Percentiles rank a stretch among this genome's conserved stretches.
These are phyloP conservation scores for Lates calcarifer DNA, from an alignment of 2,113 vertebrate genomes.

Conservation along the genomic window DNA sequence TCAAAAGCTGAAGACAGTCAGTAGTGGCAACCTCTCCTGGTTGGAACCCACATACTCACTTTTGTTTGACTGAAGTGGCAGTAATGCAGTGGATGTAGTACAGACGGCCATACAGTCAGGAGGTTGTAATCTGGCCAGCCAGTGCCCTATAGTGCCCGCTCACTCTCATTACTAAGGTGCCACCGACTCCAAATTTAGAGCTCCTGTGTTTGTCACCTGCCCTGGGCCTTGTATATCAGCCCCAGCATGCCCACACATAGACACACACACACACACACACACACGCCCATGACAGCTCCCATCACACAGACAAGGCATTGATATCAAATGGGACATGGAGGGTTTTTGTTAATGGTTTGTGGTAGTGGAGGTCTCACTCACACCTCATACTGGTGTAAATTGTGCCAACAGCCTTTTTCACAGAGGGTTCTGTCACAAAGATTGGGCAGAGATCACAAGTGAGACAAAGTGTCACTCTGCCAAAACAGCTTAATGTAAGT, in stretches of 20 bases:
- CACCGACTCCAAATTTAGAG: conserved; percentile 71
- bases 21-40: conserved; percentile 21
- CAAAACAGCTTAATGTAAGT: conserved; percentile 27
- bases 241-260: conserved; percentile 46
- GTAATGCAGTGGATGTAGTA: conserved; percentile 34
- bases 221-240: conserved; percentile 70
- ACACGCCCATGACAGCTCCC: conserved; percentile 36
- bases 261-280: conserved; percentile 49
- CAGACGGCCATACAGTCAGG: conserved; percentile 30
- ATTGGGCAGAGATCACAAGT: conserved; percentile 58
- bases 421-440: conserved; percentile 31
- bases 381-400: conserved; percentile 69
- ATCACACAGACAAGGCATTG: conserved; percentile 47
- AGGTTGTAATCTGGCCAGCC: conserved; percentile 46
- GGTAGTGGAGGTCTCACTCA: conserved; percentile 39
- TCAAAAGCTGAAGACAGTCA: conserved; percentile 32
- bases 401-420: conserved; percentile 55
- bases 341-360: conserved; percentile 56
- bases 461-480: conserved; percentile 44
- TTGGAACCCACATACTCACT: conserved; percentile 25
- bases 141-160: conserved; percentile 32
- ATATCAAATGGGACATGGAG: conserved; percentile 36
- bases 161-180: conserved; percentile 70
- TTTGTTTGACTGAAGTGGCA: conserved; percentile 44
- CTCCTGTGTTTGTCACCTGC: conserved; percentile 63